phyloP scores from a whole-genome alignment of 2,113 vertebrate genomes.

The Phodopus roborovskii region DNA sequence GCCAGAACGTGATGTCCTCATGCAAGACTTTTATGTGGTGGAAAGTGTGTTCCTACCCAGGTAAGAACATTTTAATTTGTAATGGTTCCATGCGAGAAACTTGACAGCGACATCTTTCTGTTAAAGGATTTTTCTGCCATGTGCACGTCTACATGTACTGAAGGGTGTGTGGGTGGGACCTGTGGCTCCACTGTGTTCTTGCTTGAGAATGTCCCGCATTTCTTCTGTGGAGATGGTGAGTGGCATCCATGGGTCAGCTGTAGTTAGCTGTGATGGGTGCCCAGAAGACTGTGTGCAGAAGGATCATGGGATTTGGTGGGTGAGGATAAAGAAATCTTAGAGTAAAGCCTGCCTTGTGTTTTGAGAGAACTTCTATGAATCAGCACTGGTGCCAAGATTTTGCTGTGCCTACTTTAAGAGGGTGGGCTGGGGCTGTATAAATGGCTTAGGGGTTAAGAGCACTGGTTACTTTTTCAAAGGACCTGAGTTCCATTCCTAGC shows the following conservation, averaged over 20 bases:
- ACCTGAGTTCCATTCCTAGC: neutral
- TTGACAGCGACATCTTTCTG: neutral
- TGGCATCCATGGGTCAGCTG: neutral
- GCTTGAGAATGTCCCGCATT: neutral
- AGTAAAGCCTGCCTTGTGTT: neutral
- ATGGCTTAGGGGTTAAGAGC: neutral
- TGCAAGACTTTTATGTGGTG: slow-evolving; percentile 99
- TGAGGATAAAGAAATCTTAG: neutral
- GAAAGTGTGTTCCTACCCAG: slow-evolving; percentile 97
- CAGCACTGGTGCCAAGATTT: neutral
- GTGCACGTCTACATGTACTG: no score
- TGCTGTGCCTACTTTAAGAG: neutral
- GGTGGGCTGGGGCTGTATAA: neutral
- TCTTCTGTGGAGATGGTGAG: neutral
- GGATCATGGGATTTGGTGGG: neutral
- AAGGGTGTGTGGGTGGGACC: neutral
- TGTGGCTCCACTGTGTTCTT: neutral
- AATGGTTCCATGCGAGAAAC: neutral
- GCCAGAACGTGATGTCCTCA: slow-evolving; percentile 97
- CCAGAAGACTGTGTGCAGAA: neutral
- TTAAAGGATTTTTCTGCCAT: neutral
- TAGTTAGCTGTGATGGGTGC: neutral
- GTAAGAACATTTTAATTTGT: slow-evolving; percentile 83
- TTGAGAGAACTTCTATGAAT: neutral
- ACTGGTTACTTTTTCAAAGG: neutral